These are phyloP conservation scores for Tholera decimalis DNA, from an alignment of 2,888 invertebrate species.

Conservation along the genomic window DNA sequence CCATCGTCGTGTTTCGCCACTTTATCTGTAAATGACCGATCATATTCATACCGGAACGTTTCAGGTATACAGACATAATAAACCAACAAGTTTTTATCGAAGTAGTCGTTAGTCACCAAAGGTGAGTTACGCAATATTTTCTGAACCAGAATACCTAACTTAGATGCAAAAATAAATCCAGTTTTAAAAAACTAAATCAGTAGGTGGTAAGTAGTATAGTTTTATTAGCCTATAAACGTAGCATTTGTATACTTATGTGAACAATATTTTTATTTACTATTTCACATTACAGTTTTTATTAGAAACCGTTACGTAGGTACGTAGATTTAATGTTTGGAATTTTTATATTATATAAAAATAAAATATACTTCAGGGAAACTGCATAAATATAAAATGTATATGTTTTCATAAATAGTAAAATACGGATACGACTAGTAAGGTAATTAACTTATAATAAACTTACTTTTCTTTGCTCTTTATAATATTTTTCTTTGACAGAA, in stretches of 20 bases:
- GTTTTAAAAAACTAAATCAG: background rate
- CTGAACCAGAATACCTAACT: slow-evolving; percentile 3
- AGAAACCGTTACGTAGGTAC: background rate
- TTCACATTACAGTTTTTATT: slow-evolving; percentile 1
- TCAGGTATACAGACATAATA: slow-evolving; percentile 14
- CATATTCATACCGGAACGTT: slow-evolving; percentile 6
- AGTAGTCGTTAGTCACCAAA: slow-evolving; percentile 13
- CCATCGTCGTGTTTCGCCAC: background rate
- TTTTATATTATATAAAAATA: too few species aligned
- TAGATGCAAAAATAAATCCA: background rate
- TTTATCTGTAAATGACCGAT: slow-evolving; percentile 14
- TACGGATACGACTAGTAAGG: slow-evolving; percentile 7
- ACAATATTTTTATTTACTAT: slow-evolving; percentile 9
- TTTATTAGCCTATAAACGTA: slow-evolving; percentile 17
- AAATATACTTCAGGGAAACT: slow-evolving; percentile 20
- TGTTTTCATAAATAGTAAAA: slow-evolving; percentile 19
- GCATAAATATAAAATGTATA: background rate
- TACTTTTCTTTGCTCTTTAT: slow-evolving; percentile 12
- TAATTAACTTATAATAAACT: slow-evolving; percentile 13
- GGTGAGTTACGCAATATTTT: slow-evolving; percentile 30
- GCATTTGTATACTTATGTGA: background rate
- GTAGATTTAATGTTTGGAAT: too few species aligned
- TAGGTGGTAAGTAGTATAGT: background rate
- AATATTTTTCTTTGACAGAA: slow-evolving; percentile 18
- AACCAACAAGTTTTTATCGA: slow-evolving; percentile 14